A percentile compares a stretch with the other conserved stretches of the same genome.
phyloP scores from a whole-genome alignment of 2,888 invertebrate genomes.

The Lissonota sp. region DNA sequence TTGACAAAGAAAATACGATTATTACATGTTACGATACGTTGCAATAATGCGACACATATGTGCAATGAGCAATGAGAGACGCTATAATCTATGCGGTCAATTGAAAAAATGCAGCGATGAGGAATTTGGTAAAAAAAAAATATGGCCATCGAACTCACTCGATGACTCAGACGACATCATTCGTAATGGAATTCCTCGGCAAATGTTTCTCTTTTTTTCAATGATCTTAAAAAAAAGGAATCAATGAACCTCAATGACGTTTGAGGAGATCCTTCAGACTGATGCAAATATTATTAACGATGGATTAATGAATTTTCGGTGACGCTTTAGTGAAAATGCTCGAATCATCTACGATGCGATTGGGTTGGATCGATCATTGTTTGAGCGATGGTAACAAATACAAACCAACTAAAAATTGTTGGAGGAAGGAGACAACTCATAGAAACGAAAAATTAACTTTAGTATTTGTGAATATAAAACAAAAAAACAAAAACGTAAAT shows the following conservation, averaged over 20 bases:
- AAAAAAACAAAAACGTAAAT: conserved; percentile 18
- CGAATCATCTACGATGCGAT: conserved; percentile 47
- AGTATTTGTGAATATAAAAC: background rate
- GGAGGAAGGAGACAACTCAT: conserved; percentile 16
- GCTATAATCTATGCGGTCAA: conserved; percentile 24
- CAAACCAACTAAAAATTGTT: conserved; percentile 18
- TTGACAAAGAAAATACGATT: conserved; percentile 35
- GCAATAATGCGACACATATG: conserved; percentile 37
- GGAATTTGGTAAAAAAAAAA: conserved; percentile 36
- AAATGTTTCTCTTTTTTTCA: background rate
- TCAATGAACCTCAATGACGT: background rate
- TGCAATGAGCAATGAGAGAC: conserved; percentile 21
- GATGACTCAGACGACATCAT: too few species aligned
- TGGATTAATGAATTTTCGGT: conserved; percentile 28
- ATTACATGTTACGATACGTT: conserved; percentile 15
- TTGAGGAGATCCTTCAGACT: background rate
- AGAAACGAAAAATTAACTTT: too few species aligned
- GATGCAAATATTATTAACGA: conserved; percentile 29
- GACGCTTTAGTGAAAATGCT: conserved; percentile 33
- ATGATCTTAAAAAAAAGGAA: background rate
- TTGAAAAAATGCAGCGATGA: conserved; percentile 41
- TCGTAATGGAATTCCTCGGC: background rate
- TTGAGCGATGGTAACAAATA: conserved; percentile 11
- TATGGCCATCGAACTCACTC: conserved; percentile 7
- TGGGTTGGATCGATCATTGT: conserved; percentile 23